Evolutionary conservation across 2,888 invertebrate species (phyloP), one percentile per base, ranked within the genome.

Genomic region (Megalurothrips usitatus): DNA sequence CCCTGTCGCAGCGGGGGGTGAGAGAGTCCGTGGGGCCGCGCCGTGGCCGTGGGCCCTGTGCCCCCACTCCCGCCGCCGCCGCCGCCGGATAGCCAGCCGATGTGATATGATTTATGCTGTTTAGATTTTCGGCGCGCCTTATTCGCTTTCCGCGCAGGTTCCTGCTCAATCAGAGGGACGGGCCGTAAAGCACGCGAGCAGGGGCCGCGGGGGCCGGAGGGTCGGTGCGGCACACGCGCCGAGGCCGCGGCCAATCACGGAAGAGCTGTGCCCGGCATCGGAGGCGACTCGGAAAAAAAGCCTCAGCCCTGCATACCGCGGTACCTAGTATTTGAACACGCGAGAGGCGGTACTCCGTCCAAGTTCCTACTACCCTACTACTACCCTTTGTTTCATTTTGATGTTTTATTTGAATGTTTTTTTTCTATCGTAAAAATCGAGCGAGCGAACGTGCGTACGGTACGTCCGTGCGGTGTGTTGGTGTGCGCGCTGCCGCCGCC

Each of bases 121-220:
- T 75, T 75, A 75, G 68, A 26, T 75, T 75, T 75, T 75, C 10
- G 68, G 68, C 26, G 26, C 68, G 68, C 68, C 68, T 75, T 75
- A 26, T 75, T 75, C 68, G 68, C 68, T 75, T 75, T 75, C 68
- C 68, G 68, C 58, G 58, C 58, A 58, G 58, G 58, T 75, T 75
- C 68, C 68, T 43, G 34, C 34, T 75, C 68, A 75, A 75, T 75
- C 68, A 75, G 68, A 9, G 26, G n/a, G 68, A 12, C 26, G 58
- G 1, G 26, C 68, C 68, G 68, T 75, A 75, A 75, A 75, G 68
- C 68, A 75, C 26, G 68, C 58, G 58, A 43, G n/a, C n/a, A n/a
- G 34, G 34, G 34, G 52, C 17, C 58, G 58, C 58, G 58, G 10
- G 10, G 52, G 34, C 34, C 34, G 34, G 6, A 43, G 34, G 34